phyloP scores from a whole-genome alignment of 2,113 vertebrate species.

The Tupaia tana region DNA sequence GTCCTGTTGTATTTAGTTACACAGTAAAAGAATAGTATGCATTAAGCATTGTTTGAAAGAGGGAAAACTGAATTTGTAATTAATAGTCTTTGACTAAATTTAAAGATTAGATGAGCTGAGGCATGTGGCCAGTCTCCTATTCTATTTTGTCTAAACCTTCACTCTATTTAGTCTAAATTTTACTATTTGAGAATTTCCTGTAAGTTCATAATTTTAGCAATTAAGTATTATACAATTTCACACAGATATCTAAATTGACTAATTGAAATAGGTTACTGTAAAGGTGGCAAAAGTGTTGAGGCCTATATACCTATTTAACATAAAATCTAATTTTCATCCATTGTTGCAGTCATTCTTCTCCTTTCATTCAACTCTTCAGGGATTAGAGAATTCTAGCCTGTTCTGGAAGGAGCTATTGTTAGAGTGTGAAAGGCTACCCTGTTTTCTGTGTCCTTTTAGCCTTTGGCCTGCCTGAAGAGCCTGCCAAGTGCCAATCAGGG shows the following conservation, averaged over 20 bases:
- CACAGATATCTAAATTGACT: slow-evolving; percentile 18
- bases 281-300: slow-evolving; percentile 14
- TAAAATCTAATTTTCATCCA: background rate
- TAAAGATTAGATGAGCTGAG: background rate
- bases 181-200: background rate
- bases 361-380: slow-evolving; percentile 2
- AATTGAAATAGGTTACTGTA: slow-evolving; percentile 31
- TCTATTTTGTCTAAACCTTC: background rate
- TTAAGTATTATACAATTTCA: slow-evolving; percentile 26
- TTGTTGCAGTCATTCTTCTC: background rate
- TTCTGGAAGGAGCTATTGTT: background rate
- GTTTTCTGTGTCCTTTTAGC: background rate
- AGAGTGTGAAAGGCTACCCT: background rate
- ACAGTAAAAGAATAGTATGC: background rate
- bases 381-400: background rate
- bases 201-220: background rate
- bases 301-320: background rate
- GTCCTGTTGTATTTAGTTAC: background rate
- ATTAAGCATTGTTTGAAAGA: background rate
- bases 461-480: background rate
- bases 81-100: background rate
- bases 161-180: background rate
- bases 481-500: background rate
- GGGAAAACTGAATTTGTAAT: background rate
- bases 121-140: background rate